These are phyloP conservation scores for Trochalopteron elliotii DNA, from an alignment of 2,113 vertebrate genomes.

Conservation along the genomic window DNA sequence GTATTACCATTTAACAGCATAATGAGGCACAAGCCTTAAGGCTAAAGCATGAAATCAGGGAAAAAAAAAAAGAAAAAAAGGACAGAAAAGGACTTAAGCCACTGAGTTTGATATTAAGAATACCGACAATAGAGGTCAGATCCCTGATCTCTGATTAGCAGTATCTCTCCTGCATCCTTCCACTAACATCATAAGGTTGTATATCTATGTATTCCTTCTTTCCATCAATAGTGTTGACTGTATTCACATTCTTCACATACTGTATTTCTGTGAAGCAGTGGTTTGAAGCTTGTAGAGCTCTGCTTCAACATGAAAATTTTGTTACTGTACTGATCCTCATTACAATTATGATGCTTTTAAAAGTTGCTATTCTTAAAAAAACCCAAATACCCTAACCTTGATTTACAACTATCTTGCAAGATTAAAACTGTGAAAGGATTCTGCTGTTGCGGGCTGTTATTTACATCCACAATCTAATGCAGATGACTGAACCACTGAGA, in stretches of 20 bases:
- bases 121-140: neutral
- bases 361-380: slow-evolving; percentile 1
- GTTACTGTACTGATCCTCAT: neutral
- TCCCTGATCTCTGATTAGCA: neutral
- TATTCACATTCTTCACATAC: neutral
- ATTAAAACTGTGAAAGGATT: slow-evolving; percentile 15
- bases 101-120: neutral
- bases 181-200: neutral
- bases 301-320: neutral
- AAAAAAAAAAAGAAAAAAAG: neutral
- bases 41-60: slow-evolving; percentile 50
- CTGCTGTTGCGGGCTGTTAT: neutral
- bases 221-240: neutral
- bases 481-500: slow-evolving; percentile 13
- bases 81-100: neutral
- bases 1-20: slow-evolving; percentile 31
- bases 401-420: slow-evolving; percentile 22
- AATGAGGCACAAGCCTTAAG: slow-evolving; percentile 65
- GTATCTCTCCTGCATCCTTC: neutral
- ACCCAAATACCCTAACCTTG: neutral
- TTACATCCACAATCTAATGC: slow-evolving; percentile 6
- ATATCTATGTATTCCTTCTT: neutral
- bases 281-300: slow-evolving; percentile 1
- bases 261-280: slow-evolving; percentile 16
- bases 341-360: slow-evolving; percentile 24